A percentile compares a stretch with the other conserved stretches of the same genome.
Evolutionary conservation across 2,113 vertebrate species (phyloP).

Genomic region (Coracopsis vasa): DNA sequence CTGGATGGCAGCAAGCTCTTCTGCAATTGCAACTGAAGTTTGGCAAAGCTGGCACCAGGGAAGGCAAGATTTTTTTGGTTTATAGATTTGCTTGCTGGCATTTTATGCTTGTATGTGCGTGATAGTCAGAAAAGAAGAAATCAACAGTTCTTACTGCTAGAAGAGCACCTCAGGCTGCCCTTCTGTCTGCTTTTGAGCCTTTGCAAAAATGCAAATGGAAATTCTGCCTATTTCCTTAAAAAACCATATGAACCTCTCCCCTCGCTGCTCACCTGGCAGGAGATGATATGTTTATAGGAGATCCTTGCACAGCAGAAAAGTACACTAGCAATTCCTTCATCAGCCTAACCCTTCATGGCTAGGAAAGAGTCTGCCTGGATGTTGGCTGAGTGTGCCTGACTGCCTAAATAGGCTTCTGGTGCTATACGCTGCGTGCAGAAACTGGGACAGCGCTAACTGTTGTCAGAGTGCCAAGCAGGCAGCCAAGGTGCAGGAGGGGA

Average conservation of each 20-base stretch:
- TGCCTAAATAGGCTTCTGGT: neutral
- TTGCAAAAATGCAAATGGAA: neutral
- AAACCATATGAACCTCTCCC: neutral
- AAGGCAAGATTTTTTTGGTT: neutral
- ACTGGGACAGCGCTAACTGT: neutral
- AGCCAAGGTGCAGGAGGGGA: neutral
- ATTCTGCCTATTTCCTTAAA: neutral
- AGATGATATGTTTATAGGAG: neutral
- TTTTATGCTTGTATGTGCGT: neutral
- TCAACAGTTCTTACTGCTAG: neutral
- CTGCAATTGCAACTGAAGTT: neutral
- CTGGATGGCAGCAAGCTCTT: neutral
- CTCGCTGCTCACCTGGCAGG: rapidly evolving
- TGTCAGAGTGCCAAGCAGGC: neutral
- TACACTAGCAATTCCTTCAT: neutral
- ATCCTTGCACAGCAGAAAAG: neutral
- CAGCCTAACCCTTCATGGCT: neutral
- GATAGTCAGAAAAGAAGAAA: neutral
- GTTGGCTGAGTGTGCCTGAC: neutral
- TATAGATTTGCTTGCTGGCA: neutral
- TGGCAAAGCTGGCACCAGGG: neutral
- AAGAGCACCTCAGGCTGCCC: neutral
- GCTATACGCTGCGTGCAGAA: neutral
- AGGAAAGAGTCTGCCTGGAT: neutral
- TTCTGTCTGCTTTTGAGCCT: neutral